These are phyloP conservation scores for Xestia xanthographa DNA, from an alignment of 2,888 invertebrate genomes.

Conservation along the genomic window DNA sequence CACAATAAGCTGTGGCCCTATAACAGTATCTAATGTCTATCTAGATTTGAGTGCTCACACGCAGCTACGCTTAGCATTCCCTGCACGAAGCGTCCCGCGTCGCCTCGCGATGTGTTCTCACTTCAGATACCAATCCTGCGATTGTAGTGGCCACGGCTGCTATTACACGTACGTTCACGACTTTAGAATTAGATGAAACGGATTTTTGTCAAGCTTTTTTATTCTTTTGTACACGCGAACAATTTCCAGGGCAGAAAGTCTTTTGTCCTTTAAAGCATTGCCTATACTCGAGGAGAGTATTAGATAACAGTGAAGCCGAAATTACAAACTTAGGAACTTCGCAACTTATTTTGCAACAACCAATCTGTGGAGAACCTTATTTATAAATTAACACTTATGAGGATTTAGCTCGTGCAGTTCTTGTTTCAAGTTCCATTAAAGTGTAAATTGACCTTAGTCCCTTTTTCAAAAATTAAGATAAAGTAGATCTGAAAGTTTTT, in stretches of 20 bases:
- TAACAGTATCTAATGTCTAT: slow-evolving; percentile 71
- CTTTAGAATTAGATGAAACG: slow-evolving; percentile 34
- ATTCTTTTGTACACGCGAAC: background rate
- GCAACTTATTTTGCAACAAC: no score
- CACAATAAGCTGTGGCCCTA: slow-evolving; percentile 46
- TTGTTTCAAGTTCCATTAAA: background rate
- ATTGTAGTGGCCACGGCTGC: slow-evolving; percentile 44
- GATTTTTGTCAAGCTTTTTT: background rate
- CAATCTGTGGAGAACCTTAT: background rate
- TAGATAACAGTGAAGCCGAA: background rate
- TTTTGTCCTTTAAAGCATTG: no score
- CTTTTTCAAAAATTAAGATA: background rate
- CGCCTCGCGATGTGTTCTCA: slow-evolving; percentile 74
- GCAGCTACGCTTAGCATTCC: slow-evolving; percentile 80
- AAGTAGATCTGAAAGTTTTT: background rate
- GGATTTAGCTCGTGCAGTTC: background rate
- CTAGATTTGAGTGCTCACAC: slow-evolving; percentile 73
- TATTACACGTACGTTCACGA: slow-evolving; percentile 51
- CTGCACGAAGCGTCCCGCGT: slow-evolving; percentile 68
- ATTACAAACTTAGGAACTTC: background rate
- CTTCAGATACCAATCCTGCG: slow-evolving; percentile 68
- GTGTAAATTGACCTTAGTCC: background rate
- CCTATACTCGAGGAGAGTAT: background rate
- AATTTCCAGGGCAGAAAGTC: no score
- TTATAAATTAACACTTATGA: background rate